Conservation (phyloP, 2,888 invertebrate species). For the Dynastes tityus region DNA sequence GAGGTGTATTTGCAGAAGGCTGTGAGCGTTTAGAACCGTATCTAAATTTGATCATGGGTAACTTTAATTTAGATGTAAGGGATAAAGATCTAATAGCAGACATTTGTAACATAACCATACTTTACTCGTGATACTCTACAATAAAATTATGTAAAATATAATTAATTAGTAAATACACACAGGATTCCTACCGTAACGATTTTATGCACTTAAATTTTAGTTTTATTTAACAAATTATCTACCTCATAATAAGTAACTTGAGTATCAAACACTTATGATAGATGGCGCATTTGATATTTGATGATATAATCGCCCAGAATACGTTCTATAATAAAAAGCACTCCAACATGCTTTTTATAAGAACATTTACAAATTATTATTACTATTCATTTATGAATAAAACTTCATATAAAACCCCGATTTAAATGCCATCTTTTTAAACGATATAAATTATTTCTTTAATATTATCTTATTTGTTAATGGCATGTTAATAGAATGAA, state of each 20-base stretch:
- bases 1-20: slow-evolving; percentile 49
- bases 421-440: too few relatives aligned
- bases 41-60: slow-evolving; percentile 66
- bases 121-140: slow-evolving; percentile 17
- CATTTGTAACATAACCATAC: slow-evolving; percentile 49
- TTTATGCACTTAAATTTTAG: slow-evolving; percentile 33
- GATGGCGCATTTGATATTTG: slow-evolving; percentile 3
- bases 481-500: too few relatives aligned
- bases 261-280: background rate
- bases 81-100: slow-evolving; percentile 60
- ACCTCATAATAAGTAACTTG: background rate
- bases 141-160: slow-evolving; percentile 1
- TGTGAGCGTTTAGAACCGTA: slow-evolving; percentile 62
- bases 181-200: background rate
- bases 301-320: too few relatives aligned
- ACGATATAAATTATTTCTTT: too few relatives aligned
- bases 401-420: too few relatives aligned
- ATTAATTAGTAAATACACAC: background rate
- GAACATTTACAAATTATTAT: too few relatives aligned
- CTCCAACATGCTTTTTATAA: too few relatives aligned
- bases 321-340: too few relatives aligned
- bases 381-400: too few relatives aligned
- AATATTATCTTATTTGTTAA: too few relatives aligned
- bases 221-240: slow-evolving; percentile 22
- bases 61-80: slow-evolving; percentile 59